These are phyloP conservation scores for Oppia nitens DNA, from an alignment of 1,140 invertebrate genomes.

Conservation along the genomic window DNA sequence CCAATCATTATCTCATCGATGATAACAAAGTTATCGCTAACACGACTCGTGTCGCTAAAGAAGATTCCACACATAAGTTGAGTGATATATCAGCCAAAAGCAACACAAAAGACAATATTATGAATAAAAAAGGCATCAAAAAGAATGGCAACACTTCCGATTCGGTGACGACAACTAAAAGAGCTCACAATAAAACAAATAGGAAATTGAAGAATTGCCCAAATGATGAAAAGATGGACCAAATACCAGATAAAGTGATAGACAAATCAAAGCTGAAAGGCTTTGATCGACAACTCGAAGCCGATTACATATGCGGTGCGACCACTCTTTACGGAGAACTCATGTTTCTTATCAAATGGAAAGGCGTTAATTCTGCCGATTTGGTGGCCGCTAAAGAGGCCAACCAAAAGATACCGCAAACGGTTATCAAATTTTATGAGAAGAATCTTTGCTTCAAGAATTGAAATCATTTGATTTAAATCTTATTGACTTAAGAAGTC, in stretches of 20 bases:
- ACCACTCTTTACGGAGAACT: constrained; percentile 84
- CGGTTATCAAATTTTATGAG: constrained; percentile 91
- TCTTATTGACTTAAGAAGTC: too few relatives aligned
- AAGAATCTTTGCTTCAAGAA: constrained; percentile 43
- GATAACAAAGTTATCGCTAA: too few relatives aligned
- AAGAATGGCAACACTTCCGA: not conserved
- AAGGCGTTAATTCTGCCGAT: constrained; percentile 85
- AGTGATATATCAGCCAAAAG: not conserved
- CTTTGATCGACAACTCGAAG: constrained; percentile 33
- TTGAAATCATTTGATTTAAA: not conserved
- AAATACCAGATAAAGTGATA: not conserved
- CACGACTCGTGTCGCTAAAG: not conserved
- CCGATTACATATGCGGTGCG: constrained; percentile 84
- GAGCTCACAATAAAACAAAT: too few relatives aligned
- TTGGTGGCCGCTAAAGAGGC: constrained; percentile 76
- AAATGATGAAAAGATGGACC: too few relatives aligned
- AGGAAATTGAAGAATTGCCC: too few relatives aligned
- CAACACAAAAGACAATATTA: not conserved
- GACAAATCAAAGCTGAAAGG: not conserved
- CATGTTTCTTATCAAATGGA: constrained; percentile 96
- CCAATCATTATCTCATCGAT: not conserved
- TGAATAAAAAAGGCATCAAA: not conserved
- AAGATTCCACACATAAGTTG: not conserved
- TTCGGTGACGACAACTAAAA: too few relatives aligned
- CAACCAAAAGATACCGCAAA: constrained; percentile 77